Percentiles rank a stretch among this genome's conserved stretches.
Evolutionary conservation across 2,797 vertebrate genomes (phyloP).

Genomic region (Acanthurus leucopareius): DNA sequence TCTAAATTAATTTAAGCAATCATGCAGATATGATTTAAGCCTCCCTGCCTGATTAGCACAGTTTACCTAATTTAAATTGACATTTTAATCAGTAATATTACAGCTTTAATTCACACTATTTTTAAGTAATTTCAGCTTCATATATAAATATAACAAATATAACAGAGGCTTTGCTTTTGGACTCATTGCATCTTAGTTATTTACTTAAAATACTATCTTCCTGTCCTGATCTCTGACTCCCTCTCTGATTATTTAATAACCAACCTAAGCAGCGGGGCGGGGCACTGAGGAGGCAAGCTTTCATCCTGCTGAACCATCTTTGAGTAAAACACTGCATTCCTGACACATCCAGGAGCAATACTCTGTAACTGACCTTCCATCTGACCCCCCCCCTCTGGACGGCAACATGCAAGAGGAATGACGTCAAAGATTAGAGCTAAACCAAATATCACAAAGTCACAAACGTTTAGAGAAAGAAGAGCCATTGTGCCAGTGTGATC

Average conservation of each 20-base stretch:
- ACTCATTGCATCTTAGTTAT: not conserved
- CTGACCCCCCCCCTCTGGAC: conserved; percentile 26
- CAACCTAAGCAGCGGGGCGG: conserved; percentile 22
- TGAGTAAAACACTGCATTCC: conserved; percentile 49
- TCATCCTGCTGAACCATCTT: conserved; percentile 39
- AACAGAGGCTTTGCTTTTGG: not conserved
- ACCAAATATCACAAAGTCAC: conserved; percentile 35
- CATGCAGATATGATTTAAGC: not conserved
- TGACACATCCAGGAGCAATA: conserved; percentile 35
- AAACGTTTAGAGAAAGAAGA: conserved; percentile 39
- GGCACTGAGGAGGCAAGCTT: conserved; percentile 25
- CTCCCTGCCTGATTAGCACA: not conserved
- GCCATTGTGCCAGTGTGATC: conserved; percentile 54
- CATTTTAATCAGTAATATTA: not conserved
- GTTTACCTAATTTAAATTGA: not conserved
- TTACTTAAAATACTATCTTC: not conserved
- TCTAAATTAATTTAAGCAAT: not conserved
- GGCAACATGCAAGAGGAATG: conserved; percentile 27
- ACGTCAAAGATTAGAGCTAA: conserved; percentile 19
- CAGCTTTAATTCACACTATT: not conserved
- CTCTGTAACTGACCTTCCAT: conserved; percentile 25
- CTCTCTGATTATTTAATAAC: conserved; percentile 33
- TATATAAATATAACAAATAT: no score
- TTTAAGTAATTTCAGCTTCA: not conserved
- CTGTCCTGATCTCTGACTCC: not conserved